Evolutionary conservation across 2,797 vertebrate genomes (phyloP).

Genomic region (Pseudocheirus occidentalis): DNA sequence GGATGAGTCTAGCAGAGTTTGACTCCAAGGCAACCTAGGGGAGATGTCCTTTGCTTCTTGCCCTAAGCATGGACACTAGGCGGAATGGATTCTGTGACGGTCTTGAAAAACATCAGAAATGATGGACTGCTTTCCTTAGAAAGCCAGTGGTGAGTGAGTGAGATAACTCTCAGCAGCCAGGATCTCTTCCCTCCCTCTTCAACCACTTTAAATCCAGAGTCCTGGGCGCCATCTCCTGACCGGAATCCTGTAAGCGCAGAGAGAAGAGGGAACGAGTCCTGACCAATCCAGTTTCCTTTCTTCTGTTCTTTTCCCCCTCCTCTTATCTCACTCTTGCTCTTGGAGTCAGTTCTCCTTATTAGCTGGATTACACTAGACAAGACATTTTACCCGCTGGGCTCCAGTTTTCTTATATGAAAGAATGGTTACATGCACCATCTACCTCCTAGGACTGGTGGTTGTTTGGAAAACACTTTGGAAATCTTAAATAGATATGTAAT

Average conservation of each 20-base stretch:
- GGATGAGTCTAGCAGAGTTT: not conserved
- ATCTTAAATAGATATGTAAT: not conserved
- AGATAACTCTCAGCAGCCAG: not conserved
- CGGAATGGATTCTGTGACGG: not conserved
- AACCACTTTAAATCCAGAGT: not conserved
- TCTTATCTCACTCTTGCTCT: not conserved
- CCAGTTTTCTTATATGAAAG: slow-evolving; percentile 24
- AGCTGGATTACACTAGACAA: slow-evolving; percentile 18
- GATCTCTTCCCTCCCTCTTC: not conserved
- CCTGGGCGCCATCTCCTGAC: not conserved
- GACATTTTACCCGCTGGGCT: slow-evolving; percentile 12
- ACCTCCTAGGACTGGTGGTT: not conserved
- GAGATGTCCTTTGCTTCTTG: not conserved
- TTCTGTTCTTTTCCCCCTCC: not conserved
- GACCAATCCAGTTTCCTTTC: not conserved
- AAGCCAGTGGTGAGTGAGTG: not conserved
- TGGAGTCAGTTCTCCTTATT: not conserved
- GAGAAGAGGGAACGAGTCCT: not conserved
- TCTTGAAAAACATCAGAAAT: not conserved
- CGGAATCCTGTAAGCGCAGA: not conserved
- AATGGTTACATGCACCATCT: not conserved
- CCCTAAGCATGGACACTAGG: not conserved
- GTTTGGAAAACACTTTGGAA: not conserved
- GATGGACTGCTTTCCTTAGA: not conserved
- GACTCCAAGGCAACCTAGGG: not conserved